These are phyloP conservation scores for Drosophila sproati DNA, from an alignment of 1,140 invertebrate genomes.

Conservation along the genomic window DNA sequence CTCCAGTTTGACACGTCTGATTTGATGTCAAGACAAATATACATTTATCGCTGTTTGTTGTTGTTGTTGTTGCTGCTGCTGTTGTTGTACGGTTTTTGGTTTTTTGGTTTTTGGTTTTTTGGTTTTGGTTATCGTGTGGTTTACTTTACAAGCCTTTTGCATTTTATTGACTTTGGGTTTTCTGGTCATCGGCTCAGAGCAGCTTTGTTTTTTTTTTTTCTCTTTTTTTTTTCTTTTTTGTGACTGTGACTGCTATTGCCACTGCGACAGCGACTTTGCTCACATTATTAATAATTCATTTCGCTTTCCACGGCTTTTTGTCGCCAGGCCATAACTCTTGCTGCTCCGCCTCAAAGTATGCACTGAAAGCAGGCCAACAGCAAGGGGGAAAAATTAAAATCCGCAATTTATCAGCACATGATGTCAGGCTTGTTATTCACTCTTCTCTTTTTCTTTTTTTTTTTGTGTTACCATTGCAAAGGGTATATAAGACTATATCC, in stretches of 20 bases:
- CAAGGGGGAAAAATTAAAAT: conserved; percentile 23
- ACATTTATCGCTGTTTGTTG: conserved; percentile 41
- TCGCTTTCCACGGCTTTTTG: conserved; percentile 72
- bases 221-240: not conserved
- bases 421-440: not conserved
- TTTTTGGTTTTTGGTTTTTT: not conserved
- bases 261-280: conserved; percentile 16
- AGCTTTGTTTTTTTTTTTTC: not conserved
- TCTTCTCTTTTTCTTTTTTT: too few relatives aligned
- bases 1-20: conserved; percentile 61
- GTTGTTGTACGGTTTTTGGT: conserved; percentile 3
- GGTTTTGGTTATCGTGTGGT: conserved; percentile 16
- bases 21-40: conserved; percentile 62
- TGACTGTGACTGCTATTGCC: not conserved
- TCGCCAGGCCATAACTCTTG: conserved; percentile 64
- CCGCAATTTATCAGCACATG: conserved; percentile 53
- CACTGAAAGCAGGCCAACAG: conserved; percentile 32
- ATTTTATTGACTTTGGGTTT: conserved; percentile 42
- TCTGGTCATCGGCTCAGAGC: conserved; percentile 7
- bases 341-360: conserved; percentile 56
- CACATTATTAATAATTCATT: conserved; percentile 75
- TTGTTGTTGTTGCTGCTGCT: conserved; percentile 2
- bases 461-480: not conserved
- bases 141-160: conserved; percentile 38
- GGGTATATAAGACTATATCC: conserved; percentile 4